Evolutionary conservation across 2,797 vertebrate species (phyloP), one percentile per base, ranked within the genome.

Genomic region (Acanthis flammea): DNA sequence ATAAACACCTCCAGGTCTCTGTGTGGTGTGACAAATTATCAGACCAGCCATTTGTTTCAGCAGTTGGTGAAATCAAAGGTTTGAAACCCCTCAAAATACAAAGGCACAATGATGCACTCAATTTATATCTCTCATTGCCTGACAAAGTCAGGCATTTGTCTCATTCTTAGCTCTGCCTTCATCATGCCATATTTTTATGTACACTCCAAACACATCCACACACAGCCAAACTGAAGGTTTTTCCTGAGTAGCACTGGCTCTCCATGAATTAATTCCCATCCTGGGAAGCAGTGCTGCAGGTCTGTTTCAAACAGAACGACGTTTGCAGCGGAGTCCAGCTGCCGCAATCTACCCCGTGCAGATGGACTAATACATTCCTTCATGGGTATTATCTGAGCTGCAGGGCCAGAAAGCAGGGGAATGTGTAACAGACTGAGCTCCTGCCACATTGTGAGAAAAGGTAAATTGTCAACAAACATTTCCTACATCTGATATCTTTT

Each of bases 401-500:
- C 61, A 68, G 73, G 57, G 88, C 76, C 27, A 68, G 67, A 74
- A 82, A 76, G 37, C 25, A 6, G 39, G 86, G 63, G 61, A 93
- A 94, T 28, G 58, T 71, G 51, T 48, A 84, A 73, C 80, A 90
- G 50, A 58, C 42, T 24, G 82, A 92, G 93, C 74, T 79, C 67
- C 31, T 80, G 35, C 73, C 81, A 92, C 83, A 65, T n/a, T 79
- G 72, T 76, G 76, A 95, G 93, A 93, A 96, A 95, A 94, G 87
- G 92, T 96, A 94, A 97, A 96, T 95, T 96, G 90, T 96, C 95
- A 96, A 97, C 91, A 97, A 97, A 97, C 91, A 94, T 96, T 96
- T 97, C 95, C 96, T 97, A 94, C 90, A 94, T 95, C 92, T 95
- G 95, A 88, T 97, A 95, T 94, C 92, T 95, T 97, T 95, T 96